Conservation (phyloP, 2,113 vertebrate genomes). For the Orthonyx spaldingii region DNA sequence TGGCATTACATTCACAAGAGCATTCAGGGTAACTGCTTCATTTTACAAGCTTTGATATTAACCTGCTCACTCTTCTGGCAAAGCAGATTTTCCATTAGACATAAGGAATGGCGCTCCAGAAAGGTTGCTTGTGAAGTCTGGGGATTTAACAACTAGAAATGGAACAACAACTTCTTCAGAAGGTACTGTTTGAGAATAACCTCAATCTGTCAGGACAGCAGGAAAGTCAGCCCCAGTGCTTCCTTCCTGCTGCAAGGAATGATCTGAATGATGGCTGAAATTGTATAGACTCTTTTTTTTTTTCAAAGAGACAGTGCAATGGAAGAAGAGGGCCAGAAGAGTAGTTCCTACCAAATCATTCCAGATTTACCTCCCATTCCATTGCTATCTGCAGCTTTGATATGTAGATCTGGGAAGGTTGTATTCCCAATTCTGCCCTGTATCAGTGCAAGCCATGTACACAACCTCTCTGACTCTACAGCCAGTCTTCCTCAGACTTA, state of each 20-base stretch:
- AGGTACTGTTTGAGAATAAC: background rate
- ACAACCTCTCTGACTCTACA: background rate
- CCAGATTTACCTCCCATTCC: background rate
- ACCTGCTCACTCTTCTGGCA: background rate
- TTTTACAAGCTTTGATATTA: background rate
- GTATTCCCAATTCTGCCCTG: background rate
- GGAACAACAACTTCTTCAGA: background rate
- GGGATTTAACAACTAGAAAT: background rate
- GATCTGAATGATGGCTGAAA: background rate
- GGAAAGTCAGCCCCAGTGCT: background rate
- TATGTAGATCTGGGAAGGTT: background rate
- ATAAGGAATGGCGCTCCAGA: background rate
- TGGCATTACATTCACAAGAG: background rate
- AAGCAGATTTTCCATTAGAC: background rate
- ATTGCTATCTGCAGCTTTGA: background rate
- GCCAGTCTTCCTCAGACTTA: background rate
- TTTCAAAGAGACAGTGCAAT: background rate
- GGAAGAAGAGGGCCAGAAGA: background rate
- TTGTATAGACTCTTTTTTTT: rapidly evolving
- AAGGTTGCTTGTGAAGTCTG: background rate
- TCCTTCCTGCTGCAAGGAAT: background rate
- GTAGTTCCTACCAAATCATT: background rate
- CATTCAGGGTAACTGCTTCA: background rate
- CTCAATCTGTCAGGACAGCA: constrained; percentile 28
- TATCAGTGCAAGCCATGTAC: too few relatives aligned